These are phyloP conservation scores for Arctocebus calabarensis DNA, from an alignment of 2,797 vertebrate species.

Conservation along the genomic window DNA sequence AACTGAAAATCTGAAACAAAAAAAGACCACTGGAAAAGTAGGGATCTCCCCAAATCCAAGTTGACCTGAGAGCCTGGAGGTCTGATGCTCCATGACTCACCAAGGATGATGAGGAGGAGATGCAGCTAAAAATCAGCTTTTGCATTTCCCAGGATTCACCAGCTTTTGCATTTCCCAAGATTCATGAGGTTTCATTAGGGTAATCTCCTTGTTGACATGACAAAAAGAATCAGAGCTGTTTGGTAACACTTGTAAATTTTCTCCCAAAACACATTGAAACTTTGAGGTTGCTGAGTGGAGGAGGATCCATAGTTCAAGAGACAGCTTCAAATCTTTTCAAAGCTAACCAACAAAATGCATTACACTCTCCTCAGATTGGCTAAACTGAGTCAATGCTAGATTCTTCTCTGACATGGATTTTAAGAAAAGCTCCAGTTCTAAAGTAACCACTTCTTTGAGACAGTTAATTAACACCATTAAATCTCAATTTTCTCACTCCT, in stretches of 20 bases:
- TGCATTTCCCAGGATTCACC: too few relatives aligned
- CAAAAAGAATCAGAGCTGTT: not conserved
- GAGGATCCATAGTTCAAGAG: not conserved
- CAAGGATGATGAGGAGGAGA: not conserved
- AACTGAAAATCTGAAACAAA: not conserved
- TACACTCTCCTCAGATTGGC: not conserved
- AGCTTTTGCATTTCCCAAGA: too few relatives aligned
- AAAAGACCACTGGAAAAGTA: not conserved
- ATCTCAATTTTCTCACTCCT: not conserved
- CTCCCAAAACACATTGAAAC: not conserved
- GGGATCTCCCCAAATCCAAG: not conserved
- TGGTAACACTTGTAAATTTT: not conserved
- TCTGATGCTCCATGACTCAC: accelerated
- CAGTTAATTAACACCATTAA: not conserved
- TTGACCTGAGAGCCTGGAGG: not conserved
- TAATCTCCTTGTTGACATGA: not conserved
- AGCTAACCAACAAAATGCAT: not conserved
- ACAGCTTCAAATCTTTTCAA: not conserved
- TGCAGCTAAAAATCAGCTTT: not conserved
- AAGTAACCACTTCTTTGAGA: not conserved
- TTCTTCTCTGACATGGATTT: not conserved
- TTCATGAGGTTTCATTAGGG: not conserved
- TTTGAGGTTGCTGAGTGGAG: not conserved
- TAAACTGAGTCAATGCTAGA: not conserved
- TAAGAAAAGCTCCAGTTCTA: not conserved